phyloP scores from a whole-genome alignment of 2,113 vertebrate genomes.

The Thalassarche chlororhynchos region DNA sequence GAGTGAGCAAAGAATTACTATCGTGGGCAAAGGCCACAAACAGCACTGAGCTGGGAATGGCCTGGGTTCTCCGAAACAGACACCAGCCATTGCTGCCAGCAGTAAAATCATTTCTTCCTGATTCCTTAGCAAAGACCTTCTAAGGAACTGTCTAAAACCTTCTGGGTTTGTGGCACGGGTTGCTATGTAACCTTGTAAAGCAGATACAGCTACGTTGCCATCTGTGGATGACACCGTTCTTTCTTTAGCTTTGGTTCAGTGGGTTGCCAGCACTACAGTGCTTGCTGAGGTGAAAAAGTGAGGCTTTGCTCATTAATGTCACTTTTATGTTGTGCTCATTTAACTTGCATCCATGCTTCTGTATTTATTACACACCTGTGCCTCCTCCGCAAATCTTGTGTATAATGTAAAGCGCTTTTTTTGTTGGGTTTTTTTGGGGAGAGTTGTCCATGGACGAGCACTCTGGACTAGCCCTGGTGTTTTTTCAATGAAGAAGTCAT shows the following conservation, averaged over 20 bases:
- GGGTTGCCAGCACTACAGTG: neutral
- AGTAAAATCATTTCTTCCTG: neutral
- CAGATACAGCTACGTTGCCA: neutral
- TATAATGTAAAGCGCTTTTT: neutral
- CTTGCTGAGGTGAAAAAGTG: neutral
- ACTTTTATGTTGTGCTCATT: neutral
- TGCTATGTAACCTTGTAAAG: neutral
- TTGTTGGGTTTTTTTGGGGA: too few species aligned
- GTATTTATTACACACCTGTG: neutral
- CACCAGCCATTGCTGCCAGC: neutral
- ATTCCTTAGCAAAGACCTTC: neutral
- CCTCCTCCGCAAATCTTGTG: neutral
- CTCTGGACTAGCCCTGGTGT: accelerated
- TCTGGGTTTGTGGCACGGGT: neutral
- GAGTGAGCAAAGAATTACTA: too few species aligned
- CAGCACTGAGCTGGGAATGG: neutral
- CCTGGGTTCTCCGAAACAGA: neutral
- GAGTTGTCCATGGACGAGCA: accelerated
- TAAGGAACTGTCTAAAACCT: neutral
- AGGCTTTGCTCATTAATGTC: neutral
- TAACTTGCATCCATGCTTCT: neutral
- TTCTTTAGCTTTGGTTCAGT: neutral
- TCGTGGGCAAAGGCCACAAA: neutral
- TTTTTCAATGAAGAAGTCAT: accelerated
- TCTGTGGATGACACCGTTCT: neutral